Percentiles rank a stretch among this genome's conserved stretches.
These are phyloP conservation scores for Squalus acanthias DNA, from an alignment of 2,797 vertebrate genomes.

Conservation along the genomic window DNA sequence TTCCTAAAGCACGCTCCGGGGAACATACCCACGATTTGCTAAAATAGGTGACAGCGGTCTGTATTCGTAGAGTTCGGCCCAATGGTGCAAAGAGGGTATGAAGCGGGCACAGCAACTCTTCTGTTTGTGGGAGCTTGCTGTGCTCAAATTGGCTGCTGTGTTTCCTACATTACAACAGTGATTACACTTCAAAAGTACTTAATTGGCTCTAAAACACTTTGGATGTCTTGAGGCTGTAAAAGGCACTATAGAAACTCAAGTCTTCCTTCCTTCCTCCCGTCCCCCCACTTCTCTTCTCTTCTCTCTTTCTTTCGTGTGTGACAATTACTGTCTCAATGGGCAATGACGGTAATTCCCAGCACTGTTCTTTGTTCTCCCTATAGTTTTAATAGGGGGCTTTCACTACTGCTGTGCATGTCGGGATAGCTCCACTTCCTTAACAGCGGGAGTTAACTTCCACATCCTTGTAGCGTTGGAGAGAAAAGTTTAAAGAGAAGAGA, in stretches of 20 bases:
- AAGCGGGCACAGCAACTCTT: neutral
- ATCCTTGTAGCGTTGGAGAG: neutral
- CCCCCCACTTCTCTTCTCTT: too few relatives aligned
- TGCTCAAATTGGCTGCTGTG: neutral
- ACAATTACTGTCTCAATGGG: neutral
- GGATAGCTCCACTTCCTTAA: neutral
- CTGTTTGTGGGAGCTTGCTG: neutral
- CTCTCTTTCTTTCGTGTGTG: neutral
- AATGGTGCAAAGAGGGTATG: neutral
- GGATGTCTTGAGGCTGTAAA: neutral
- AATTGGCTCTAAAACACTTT: neutral
- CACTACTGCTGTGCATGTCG: neutral
- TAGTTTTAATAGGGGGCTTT: neutral
- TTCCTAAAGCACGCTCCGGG: neutral
- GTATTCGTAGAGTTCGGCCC: neutral
- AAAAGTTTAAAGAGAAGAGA: neutral
- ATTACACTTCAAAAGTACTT: neutral
- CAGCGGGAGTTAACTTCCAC: neutral
- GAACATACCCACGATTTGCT: neutral
- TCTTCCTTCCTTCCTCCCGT: too few relatives aligned
- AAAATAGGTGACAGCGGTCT: neutral
- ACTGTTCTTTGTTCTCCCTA: neutral
- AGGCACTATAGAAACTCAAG: neutral
- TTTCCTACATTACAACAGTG: neutral
- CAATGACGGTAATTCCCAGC: neutral